Evolutionary conservation across 2,113 vertebrate genomes (phyloP), one percentile per base, ranked within the genome.

Genomic region (Rhynchomys soricoides): DNA sequence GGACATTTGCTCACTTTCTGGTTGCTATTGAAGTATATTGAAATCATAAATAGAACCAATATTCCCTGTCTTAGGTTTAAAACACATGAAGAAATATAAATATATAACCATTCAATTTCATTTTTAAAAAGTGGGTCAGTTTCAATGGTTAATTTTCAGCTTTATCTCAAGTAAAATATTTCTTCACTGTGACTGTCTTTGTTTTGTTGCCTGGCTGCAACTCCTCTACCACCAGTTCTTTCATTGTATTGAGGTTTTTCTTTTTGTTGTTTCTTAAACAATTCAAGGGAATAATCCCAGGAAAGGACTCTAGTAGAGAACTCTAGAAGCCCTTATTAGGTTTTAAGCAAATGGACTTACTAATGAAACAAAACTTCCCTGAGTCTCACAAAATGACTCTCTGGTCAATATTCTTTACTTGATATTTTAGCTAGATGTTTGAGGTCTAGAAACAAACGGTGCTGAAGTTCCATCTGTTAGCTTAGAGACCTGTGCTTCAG

Each of bases 401-500:
- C 50, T 96, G 68, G 37, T 73, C 34, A 74, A 66, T 70, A 79
- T 37, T 78, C 19, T 62, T 93, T 71, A 79, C 13, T 88, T 62
- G 45, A 73, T 59, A 85, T 91, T 94, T 45, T 83, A 96, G 50
- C 45, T 75, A 62, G 9, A 66, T 64, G 29, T 93, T 83, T 86
- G 86, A 95, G 52, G 50, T 75, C 26, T 37, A 78, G 75, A 94
- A 89, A 94, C 43, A 97, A 95, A 83, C 55, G 75, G 68, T 89
- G 74, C 89, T 91, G 88, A 92, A 50, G 50, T 92, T 93, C 48
- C 34, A 73, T 57, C 93, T 90, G 73, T 71, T 95, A 40, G 78
- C 93, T 91, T 48, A 79, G 71, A 96, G 57, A 68, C 6, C 13
- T 31, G 10, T 94, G 81, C n/a, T 92, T 89, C 81, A 43, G 66